phyloP scores from a whole-genome alignment of 2,888 invertebrate species.

The Chouioia cunea region DNA sequence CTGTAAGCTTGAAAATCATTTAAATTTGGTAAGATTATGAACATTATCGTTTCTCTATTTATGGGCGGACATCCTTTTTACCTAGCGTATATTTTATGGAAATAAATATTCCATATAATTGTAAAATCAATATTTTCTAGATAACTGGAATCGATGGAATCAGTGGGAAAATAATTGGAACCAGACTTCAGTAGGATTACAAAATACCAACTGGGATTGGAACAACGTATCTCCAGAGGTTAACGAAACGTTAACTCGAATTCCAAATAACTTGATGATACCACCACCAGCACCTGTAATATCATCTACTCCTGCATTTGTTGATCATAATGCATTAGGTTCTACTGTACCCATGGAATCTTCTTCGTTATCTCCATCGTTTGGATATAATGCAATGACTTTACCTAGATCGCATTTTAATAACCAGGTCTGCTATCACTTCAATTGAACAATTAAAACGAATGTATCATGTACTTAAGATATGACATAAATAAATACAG shows the following conservation, averaged over 20 bases:
- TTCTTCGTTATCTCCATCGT: slow-evolving; percentile 54
- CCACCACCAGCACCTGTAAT: slow-evolving; percentile 63
- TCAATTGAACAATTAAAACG: slow-evolving; percentile 1
- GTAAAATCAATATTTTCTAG: slow-evolving; percentile 45
- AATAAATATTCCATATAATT: not conserved
- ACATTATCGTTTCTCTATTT: too few relatives aligned
- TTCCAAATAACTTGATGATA: slow-evolving; percentile 54
- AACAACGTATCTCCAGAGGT: slow-evolving; percentile 62
- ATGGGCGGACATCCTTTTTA: too few relatives aligned
- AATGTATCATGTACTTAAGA: slow-evolving; percentile 3
- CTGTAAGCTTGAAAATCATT: not conserved
- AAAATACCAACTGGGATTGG: slow-evolving; percentile 65
- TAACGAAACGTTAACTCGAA: slow-evolving; percentile 62
- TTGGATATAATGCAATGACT: slow-evolving; percentile 61
- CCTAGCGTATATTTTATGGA: slow-evolving; percentile 14
- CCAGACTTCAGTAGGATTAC: slow-evolving; percentile 60
- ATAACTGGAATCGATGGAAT: slow-evolving; percentile 63
- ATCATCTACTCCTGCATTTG: slow-evolving; percentile 52
- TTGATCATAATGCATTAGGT: slow-evolving; percentile 53
- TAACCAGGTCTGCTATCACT: slow-evolving; percentile 58
- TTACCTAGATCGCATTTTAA: slow-evolving; percentile 55
- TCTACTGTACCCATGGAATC: slow-evolving; percentile 58
- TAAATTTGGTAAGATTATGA: too few relatives aligned
- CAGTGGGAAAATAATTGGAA: slow-evolving; percentile 65
- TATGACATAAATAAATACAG: slow-evolving; percentile 47